Percentiles rank a stretch among this genome's conserved stretches.
phyloP scores from a whole-genome alignment of 2,113 vertebrate genomes.

The cat (Felis catus) region F.catus_Fca126_mat1.0 CM031416.1:135784501-135785000 shows the following conservation, averaged over 20 bases:
- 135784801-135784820: not conserved
- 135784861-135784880: not conserved
- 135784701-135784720: not conserved
- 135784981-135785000: not conserved
- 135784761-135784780: not conserved
- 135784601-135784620: not conserved
- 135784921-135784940: not conserved
- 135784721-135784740: not conserved
- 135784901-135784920: not conserved
- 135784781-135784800: not conserved
- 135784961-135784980: not conserved
- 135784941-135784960: not conserved
- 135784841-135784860: not conserved
- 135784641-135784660: not conserved
- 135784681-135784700: not conserved
- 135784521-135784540: not conserved
- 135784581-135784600: not conserved
- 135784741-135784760: not conserved
- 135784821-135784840: not conserved
- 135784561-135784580: not conserved
- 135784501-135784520: not conserved
- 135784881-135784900: not conserved
- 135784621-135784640: rapidly evolving
- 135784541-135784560: rapidly evolving
- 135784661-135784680: not conserved